Percentiles rank a stretch among this genome's conserved stretches.
Evolutionary conservation across 2,113 vertebrate species (phyloP).

Genomic region (Chaenogobius annularis): DNA sequence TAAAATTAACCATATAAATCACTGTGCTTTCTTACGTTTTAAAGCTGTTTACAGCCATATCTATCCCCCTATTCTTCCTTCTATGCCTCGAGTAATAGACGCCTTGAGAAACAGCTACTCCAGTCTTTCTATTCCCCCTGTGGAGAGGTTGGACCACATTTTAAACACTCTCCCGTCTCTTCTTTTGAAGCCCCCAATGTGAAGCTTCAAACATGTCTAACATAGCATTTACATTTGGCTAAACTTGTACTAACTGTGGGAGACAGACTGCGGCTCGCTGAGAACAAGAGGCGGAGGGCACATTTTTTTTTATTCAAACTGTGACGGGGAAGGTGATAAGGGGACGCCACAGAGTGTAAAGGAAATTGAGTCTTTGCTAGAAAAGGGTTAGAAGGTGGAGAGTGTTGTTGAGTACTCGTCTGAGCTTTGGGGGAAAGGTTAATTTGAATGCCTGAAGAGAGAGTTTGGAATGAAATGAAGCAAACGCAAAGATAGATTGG

Average conservation of each 20-base stretch:
- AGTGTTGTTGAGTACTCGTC: constrained; percentile 45
- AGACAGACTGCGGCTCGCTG: constrained; percentile 13
- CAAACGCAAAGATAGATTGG: constrained; percentile 34
- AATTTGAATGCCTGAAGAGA: constrained; percentile 42
- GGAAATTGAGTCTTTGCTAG: constrained; percentile 26
- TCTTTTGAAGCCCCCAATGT: constrained; percentile 11
- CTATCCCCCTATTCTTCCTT: constrained; percentile 23
- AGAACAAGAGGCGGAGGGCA: constrained; percentile 9
- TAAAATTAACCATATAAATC: background rate
- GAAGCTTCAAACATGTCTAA: constrained; percentile 23
- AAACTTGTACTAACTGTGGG: constrained; percentile 39
- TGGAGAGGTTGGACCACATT: constrained; percentile 44
- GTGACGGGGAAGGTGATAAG: constrained; percentile 21
- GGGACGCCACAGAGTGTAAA: constrained; percentile 26
- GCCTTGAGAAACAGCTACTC: constrained; percentile 44
- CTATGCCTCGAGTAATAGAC: constrained; percentile 34
- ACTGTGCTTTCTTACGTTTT: background rate
- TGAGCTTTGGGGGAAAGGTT: constrained; percentile 38
- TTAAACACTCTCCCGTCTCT: constrained; percentile 24
- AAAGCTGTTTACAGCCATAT: constrained; percentile 12
- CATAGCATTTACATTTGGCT: constrained; percentile 29
- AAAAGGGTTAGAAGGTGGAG: constrained; percentile 39
- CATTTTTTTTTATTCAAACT: no score
- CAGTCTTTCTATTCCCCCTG: constrained; percentile 34
- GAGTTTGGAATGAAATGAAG: constrained; percentile 32